A percentile compares a stretch with the other conserved stretches of the same genome.
Conservation (phyloP, 2,797 vertebrate species). For the Muscicapa comitata region DNA sequence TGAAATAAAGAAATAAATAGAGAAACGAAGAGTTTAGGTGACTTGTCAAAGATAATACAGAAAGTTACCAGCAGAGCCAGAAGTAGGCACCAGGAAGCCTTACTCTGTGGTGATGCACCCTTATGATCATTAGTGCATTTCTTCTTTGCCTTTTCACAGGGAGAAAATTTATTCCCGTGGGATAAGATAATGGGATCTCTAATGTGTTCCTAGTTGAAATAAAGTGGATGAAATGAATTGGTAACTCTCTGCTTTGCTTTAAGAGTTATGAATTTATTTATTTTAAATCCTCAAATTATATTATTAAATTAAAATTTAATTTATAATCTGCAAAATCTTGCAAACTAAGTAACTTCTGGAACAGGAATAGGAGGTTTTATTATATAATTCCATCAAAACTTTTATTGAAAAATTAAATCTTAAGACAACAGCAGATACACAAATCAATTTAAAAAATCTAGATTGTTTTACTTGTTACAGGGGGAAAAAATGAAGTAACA, state of each 20-base stretch:
- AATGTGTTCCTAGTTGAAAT: background rate
- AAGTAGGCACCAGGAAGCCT: background rate
- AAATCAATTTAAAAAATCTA: background rate
- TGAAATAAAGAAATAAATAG: conserved; percentile 7
- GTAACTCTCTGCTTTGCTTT: background rate
- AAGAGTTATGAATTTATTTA: background rate
- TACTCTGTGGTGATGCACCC: background rate
- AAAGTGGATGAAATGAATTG: background rate
- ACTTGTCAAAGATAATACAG: background rate
- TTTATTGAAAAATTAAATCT: background rate
- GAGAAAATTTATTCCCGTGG: background rate
- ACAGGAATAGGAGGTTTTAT: background rate
- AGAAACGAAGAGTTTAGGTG: background rate
- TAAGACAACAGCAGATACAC: background rate
- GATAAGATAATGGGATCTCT: background rate
- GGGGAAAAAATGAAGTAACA: background rate
- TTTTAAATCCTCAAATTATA: background rate
- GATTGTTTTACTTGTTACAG: background rate
- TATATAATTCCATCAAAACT: background rate
- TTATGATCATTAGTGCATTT: background rate
- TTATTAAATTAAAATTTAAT: background rate
- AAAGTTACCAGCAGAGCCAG: background rate
- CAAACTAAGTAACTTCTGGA: background rate
- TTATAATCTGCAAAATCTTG: background rate
- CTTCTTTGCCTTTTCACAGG: background rate